phyloP scores from a whole-genome alignment of 2,888 invertebrate genomes.

The Perithous albicinctus region DNA sequence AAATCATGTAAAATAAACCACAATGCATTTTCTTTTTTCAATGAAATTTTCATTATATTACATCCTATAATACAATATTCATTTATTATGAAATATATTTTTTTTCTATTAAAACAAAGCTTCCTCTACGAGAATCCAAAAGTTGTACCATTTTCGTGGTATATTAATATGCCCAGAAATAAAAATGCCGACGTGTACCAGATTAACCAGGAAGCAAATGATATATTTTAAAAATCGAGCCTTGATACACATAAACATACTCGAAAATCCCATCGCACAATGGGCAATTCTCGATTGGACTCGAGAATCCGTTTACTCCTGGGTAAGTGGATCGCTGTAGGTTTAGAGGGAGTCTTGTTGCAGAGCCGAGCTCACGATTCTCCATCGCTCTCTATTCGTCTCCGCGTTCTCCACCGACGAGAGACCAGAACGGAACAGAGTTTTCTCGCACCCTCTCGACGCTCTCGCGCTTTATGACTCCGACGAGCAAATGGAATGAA shows the following conservation, averaged over 20 bases:
- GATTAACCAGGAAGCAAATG: background rate
- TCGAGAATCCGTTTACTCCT: background rate
- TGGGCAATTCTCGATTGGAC: background rate
- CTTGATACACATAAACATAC: too few species aligned
- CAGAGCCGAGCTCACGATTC: background rate
- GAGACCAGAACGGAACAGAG: conserved; percentile 38
- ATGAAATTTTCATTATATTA: too few species aligned
- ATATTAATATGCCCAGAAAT: too few species aligned
- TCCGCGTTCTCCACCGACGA: background rate
- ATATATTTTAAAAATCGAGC: background rate
- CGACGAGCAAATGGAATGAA: conserved; percentile 80
- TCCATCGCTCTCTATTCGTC: conserved; percentile 13
- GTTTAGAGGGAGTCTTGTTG: background rate
- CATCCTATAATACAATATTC: too few species aligned
- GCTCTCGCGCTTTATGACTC: conserved; percentile 73
- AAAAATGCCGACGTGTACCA: too few species aligned
- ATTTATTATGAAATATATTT: too few species aligned
- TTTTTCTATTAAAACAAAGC: too few species aligned
- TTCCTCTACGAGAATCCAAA: too few species aligned
- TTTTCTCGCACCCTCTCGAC: conserved; percentile 31
- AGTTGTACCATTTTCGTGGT: too few species aligned
- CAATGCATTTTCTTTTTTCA: too few species aligned
- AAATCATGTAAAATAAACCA: too few species aligned
- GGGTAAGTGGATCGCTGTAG: background rate
- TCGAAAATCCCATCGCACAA: background rate